Base-by-base conservation (phyloP, 1,140 invertebrate species). In the Aphaenogaster rudis region DNA sequence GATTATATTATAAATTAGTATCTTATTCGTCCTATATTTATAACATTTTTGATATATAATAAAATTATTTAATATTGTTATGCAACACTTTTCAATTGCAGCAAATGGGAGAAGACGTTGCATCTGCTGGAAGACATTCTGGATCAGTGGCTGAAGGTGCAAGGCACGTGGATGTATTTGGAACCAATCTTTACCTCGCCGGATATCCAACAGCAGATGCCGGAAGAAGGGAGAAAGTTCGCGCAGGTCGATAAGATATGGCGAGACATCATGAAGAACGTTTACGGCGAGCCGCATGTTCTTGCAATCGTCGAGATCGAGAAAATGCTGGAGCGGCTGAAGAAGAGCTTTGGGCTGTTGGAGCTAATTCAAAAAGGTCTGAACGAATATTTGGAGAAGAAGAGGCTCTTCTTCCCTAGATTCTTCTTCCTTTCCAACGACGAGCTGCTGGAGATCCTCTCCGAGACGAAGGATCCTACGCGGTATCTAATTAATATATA, bases 391-490 rank as follows among this genome's bases (percentile, higher is more conserved):
- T 95, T 99, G 88, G 99, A 99, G 95, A 99, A 99, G 96, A 99
- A 99, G 93, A 96, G 99, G 39, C 96, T 99, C 0, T 99, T 97
- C 93, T 99, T 99, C 96, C 98, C 99, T 0, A 96, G 98, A 77
- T 99, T 99, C 96, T 99, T 99, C 97, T 99, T 99, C 96, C 95
- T 99, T 33, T 99, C 99, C 5, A 99, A 99, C 95, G 99, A 99
- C 94, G 99, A 99, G 94, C 94, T 99, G 33, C 95, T 99, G 48
- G 99, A 99, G 95, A 99, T 99, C 91, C 95, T 99, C 11, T 99
- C 99, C 0, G 98, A 99, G 95, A 99, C 99, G 0, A 99, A 99
- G 95, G 98, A 99, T 96, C 99, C 99, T 0, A 99, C 97, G 69
- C 96, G 98, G 97, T 98, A 95, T 93, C 11, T 7, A 8, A 45